phyloP scores from a whole-genome alignment of 2,113 vertebrate genomes.

The Notothenia coriiceps region DNA sequence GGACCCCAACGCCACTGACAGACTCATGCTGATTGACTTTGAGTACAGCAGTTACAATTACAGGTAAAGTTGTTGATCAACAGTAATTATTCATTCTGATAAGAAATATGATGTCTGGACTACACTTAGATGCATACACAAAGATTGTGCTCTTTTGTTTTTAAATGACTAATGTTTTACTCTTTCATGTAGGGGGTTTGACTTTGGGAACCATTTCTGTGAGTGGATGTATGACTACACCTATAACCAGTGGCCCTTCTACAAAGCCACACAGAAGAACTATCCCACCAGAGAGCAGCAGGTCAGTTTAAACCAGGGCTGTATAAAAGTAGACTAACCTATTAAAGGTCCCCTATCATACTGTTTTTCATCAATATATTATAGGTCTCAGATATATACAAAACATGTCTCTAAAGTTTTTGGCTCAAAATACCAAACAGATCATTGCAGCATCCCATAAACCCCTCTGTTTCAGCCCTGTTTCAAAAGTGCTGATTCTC shows the following conservation, averaged over 20 bases:
- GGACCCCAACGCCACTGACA: conserved; percentile 71
- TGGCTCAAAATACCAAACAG: too few species aligned
- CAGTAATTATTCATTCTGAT: not conserved
- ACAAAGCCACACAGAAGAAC: conserved; percentile 83
- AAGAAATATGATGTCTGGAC: not conserved
- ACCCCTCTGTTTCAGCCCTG: too few species aligned
- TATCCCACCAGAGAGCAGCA: conserved; percentile 90
- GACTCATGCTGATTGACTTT: conserved; percentile 95
- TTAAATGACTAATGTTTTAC: not conserved
- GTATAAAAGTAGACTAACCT: not conserved
- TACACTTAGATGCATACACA: not conserved
- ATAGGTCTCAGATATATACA: too few species aligned
- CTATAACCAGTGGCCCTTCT: conserved; percentile 88
- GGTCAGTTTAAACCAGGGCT: conserved; percentile 73
- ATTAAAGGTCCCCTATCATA: too few species aligned
- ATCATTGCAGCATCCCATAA: too few species aligned
- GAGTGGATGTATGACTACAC: conserved; percentile 96
- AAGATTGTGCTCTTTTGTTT: not conserved
- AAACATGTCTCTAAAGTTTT: too few species aligned
- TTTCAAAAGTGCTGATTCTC: too few species aligned
- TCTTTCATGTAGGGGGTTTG: conserved; percentile 88
- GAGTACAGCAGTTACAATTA: conserved; percentile 99
- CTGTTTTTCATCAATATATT: too few species aligned
- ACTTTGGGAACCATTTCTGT: conserved; percentile 95
- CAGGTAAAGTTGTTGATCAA: conserved; percentile 78